phyloP scores from a whole-genome alignment of 37 sponge, comb jelly and placozoan genomes.

The Bolinopsis microptera region DNA sequence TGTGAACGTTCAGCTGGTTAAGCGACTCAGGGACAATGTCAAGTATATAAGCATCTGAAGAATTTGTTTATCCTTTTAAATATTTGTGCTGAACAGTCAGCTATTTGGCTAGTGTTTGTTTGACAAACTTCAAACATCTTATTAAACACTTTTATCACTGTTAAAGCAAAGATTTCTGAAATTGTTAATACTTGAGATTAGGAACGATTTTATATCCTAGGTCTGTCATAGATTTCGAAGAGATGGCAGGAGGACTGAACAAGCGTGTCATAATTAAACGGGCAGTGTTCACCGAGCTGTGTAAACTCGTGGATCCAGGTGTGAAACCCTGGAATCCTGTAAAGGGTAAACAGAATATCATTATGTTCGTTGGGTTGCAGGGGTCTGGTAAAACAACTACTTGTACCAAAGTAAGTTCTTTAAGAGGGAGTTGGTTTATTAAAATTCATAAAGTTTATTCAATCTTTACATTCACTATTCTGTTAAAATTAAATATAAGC shows the following conservation, averaged over 20 bases:
- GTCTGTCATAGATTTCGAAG: slow-evolving; percentile 86
- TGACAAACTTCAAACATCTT: too few relatives aligned
- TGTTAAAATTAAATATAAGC: too few relatives aligned
- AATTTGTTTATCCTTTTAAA: too few relatives aligned
- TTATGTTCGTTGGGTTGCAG: slow-evolving; percentile 98
- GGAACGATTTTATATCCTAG: too few relatives aligned
- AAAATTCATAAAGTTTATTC: too few relatives aligned
- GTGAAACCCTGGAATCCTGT: slow-evolving; percentile 89
- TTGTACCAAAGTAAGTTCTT: slow-evolving; percentile 82
- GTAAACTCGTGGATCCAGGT: slow-evolving; percentile 83
- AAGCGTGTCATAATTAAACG: slow-evolving; percentile 91
- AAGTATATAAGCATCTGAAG: too few relatives aligned
- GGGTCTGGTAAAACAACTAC: slow-evolving; percentile 99
- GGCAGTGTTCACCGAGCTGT: slow-evolving; percentile 95
- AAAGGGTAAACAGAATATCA: slow-evolving; percentile 86
- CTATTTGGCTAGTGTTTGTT: too few relatives aligned
- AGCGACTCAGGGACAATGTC: slow-evolving; percentile 84
- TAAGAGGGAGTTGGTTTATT: too few relatives aligned
- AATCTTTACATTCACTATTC: too few relatives aligned
- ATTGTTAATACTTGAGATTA: too few relatives aligned
- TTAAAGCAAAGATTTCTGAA: too few relatives aligned
- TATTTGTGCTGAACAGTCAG: not conserved
- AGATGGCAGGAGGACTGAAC: slow-evolving; percentile 96
- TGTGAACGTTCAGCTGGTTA: slow-evolving; percentile 93
- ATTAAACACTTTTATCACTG: too few relatives aligned